Base-by-base conservation (phyloP, 2,888 invertebrate species). In the Caenorhabditis sp. region DNA sequence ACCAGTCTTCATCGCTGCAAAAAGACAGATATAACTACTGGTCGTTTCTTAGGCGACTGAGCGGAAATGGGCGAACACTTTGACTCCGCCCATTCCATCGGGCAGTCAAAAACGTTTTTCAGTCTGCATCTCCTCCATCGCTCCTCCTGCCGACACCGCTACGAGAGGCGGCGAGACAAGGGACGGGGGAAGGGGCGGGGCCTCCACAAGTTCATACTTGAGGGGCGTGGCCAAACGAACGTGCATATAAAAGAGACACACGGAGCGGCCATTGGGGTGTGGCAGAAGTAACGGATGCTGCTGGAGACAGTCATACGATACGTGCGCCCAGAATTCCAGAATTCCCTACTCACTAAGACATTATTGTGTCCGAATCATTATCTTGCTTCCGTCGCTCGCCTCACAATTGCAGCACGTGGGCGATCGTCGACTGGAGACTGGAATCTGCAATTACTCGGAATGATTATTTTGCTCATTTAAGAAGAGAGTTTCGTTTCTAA, bases 1-100 rank as follows among this genome's bases (percentile, higher is more conserved):
- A n/a, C n/a, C n/a, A n/a, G n/a, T n/a, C n/a, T n/a, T 71, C 72
- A 27, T n/a, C 41, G 59, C 77, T 77, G 61, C 41, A 77, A 71
- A 27, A 24, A n/a, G n/a, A n/a, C n/a, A n/a, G n/a, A n/a, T n/a
- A n/a, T n/a, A n/a, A n/a, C n/a, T n/a, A n/a, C n/a, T n/a, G n/a
- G n/a, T n/a, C n/a, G n/a, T n/a, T n/a, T n/a, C 24, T 59, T 26
- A 35, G n/a, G 17, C 15, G 24, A 50, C 52, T 63, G 35, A 15
- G 22, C 15, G 43, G 8, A 26, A n/a, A 15, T 2, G 26, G 17
- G 6, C n/a, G n/a, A n/a, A n/a, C n/a, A n/a, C n/a, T n/a, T n/a
- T n/a, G 52, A 20, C 68, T 59, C 68, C 68, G 68, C 68, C 68
- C 52, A 26, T 59, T 50, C 27, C 56, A 17, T 58, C 58, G 50